Conservation (phyloP, 2,113 vertebrate genomes). For the Protobothrops flavoviridis region DNA sequence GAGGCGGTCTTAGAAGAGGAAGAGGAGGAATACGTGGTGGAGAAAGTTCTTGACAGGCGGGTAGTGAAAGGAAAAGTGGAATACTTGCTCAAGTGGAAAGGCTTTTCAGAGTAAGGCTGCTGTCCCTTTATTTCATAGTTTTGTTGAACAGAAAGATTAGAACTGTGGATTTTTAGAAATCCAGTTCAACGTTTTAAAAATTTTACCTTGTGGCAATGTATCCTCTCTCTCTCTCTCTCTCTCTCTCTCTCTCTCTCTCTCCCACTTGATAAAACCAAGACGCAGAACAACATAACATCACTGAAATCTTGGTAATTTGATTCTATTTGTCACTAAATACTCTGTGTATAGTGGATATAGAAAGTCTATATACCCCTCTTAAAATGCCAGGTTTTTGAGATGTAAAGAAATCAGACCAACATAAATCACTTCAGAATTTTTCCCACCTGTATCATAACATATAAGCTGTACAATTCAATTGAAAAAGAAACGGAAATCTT, state of each 20-base stretch:
- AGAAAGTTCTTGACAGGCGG: constrained; percentile 93
- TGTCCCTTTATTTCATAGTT: neutral
- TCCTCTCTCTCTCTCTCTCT: too few relatives aligned
- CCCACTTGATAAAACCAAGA: neutral
- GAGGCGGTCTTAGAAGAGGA: constrained; percentile 93
- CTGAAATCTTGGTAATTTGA: neutral
- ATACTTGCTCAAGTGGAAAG: constrained; percentile 98
- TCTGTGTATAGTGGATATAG: neutral
- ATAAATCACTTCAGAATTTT: too few relatives aligned
- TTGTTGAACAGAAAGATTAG: neutral
- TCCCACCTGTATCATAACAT: too few relatives aligned
- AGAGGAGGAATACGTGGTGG: constrained; percentile 96
- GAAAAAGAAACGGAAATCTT: too few relatives aligned
- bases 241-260: too few relatives aligned
- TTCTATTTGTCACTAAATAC: neutral
- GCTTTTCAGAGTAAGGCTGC: constrained; percentile 88
- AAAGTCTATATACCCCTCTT: too few relatives aligned
- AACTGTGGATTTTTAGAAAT: neutral
- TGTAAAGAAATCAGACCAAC: too few relatives aligned
- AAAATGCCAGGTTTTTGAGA: too few relatives aligned
- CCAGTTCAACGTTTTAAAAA: neutral
- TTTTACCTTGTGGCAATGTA: neutral
- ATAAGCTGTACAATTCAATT: too few relatives aligned
- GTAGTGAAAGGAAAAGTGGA: constrained; percentile 97
- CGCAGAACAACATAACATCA: neutral